Evolutionary conservation across 2,888 invertebrate species (phyloP), one percentile per base, ranked within the genome.

Genomic region (Ptilodon capucinus): DNA sequence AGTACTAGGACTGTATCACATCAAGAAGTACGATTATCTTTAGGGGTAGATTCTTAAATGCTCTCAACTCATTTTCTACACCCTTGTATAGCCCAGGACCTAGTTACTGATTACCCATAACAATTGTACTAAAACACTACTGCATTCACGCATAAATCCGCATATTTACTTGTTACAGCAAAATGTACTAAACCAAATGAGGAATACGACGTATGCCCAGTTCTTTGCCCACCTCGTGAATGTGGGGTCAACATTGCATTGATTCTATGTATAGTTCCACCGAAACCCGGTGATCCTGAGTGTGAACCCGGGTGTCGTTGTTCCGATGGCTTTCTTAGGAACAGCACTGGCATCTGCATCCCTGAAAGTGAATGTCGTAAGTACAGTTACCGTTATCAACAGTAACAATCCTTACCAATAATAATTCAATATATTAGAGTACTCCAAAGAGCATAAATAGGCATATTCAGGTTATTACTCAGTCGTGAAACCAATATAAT

Each of bases 221-320:
- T 51, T 2, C 42, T 48, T 0, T 72, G 74, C 39, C 68, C 68
- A 1, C 68, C 68, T 5, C 52, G 40, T 23, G 51, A 36, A 13
- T 79, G 77, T 44, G 67, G 57, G 25, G 67, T 74, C 0, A 59
- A 76, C 16, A 50, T 48, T 18, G 53, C 44, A 2, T 0, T 64
- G 9, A 63, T 70, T 42, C 40, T 47, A 9, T 79, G 76, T 30
- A 39, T 16, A 1, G 44, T 54, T 0, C 52, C 64, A 6, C 76
- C 73, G 5, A 42, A 62, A 36, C 56, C 64, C n/a, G 76, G 79
- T 6, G 71, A 74, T 35, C 56, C 68, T 1, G 54, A 54, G 7
- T 71, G 72, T 44, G 13, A 57, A 11, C 59, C 71, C 14, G 65
- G 60, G 2, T 83, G 82, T 45, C 50, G 74, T 7, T 82, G 81